Conservation (phyloP, 53 echinoderm and acorn worm species). For the Paracentrotus lividus region DNA sequence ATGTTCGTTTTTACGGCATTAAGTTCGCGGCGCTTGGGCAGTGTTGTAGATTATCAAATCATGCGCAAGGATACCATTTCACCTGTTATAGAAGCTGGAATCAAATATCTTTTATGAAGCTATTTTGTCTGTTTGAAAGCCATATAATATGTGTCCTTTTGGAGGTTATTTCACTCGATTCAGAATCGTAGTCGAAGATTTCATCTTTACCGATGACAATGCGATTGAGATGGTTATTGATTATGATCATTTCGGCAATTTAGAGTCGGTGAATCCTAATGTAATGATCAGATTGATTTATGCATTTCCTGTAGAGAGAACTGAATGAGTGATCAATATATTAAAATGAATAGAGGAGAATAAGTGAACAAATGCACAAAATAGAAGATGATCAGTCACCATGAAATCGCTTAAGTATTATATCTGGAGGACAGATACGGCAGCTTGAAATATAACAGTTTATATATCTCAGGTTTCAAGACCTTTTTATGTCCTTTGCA, state of each 20-base stretch:
- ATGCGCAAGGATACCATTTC: not conserved
- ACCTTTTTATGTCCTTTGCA: no score
- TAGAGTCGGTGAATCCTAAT: not conserved
- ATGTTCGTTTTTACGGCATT: not conserved
- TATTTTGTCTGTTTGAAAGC: not conserved
- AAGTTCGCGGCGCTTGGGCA: not conserved
- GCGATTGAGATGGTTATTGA: not conserved
- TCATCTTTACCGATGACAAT: not conserved
- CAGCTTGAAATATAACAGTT: no score
- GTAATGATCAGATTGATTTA: not conserved
- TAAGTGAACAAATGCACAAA: not conserved
- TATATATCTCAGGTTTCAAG: no score
- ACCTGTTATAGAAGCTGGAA: not conserved
- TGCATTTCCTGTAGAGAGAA: not conserved
- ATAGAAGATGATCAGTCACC: no score
- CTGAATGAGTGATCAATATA: not conserved
- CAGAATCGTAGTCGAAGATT: not conserved
- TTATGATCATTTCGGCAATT: not conserved
- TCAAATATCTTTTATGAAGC: not conserved
- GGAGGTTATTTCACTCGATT: conserved; percentile 2
- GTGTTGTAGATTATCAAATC: not conserved
- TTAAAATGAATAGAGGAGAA: not conserved
- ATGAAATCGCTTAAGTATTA: no score
- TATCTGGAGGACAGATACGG: no score
- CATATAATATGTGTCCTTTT: not conserved